Evolutionary conservation across 2,113 vertebrate species (phyloP).

Genomic region (Synodontis membranacea): DNA sequence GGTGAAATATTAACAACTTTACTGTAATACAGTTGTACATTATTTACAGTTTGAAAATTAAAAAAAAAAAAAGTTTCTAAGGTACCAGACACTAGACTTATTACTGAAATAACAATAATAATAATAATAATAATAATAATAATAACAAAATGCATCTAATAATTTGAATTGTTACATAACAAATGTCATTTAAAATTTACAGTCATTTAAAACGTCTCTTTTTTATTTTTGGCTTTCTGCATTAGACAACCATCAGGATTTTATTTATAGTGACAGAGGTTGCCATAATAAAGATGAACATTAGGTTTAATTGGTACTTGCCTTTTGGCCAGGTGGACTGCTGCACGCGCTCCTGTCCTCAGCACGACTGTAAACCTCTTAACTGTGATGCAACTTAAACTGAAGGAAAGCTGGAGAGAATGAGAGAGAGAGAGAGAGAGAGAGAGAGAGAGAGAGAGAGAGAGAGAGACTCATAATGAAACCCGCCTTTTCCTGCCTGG

Average conservation of each 20-base stretch:
- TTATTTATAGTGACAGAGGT: neutral
- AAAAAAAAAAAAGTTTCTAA: neutral
- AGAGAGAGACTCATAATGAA: neutral
- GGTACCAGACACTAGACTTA: neutral
- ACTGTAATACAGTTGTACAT: neutral
- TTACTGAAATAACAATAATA: no score
- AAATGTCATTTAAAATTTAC: neutral
- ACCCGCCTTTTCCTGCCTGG: neutral
- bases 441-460: neutral
- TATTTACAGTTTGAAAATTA: neutral
- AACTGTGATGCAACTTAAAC: conserved; percentile 44
- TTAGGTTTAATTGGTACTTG: conserved; percentile 4
- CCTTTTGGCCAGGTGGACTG: neutral
- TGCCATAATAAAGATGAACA: neutral
- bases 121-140: no score
- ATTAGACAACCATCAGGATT: neutral
- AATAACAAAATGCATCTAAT: neutral
- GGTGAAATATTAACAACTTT: neutral
- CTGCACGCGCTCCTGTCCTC: neutral
- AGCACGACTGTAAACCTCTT: conserved; percentile 61
- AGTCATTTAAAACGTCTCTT: neutral
- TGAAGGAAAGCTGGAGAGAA: conserved; percentile 18
- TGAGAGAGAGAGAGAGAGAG: conserved; percentile 17
- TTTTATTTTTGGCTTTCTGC: neutral
- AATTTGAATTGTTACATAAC: neutral